phyloP scores from a whole-genome alignment of 2,113 vertebrate genomes.

The Salvelinus namaycush region DNA sequence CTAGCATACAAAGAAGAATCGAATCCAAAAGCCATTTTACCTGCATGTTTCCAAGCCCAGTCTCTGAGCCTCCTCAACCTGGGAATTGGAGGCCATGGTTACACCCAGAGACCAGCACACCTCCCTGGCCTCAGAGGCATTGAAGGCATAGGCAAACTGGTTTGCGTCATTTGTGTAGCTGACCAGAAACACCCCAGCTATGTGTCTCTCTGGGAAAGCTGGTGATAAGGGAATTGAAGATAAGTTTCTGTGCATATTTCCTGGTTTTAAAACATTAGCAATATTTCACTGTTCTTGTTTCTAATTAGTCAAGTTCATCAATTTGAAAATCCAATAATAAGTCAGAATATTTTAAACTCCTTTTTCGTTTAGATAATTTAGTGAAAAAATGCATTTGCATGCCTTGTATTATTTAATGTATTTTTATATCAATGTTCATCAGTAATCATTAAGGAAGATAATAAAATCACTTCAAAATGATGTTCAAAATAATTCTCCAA shows the following conservation, averaged over 20 bases:
- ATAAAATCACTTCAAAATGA: no score
- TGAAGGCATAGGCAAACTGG: conserved; percentile 52
- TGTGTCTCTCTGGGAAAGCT: conserved; percentile 69
- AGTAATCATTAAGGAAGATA: no score
- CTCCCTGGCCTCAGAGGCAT: conserved; percentile 74
- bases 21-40: conserved; percentile 58
- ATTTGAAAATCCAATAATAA: no score
- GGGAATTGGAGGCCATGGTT: conserved; percentile 74
- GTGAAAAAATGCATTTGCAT: no score
- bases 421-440: no score
- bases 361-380: no score
- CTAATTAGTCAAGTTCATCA: no score
- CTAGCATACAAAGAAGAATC: not conserved
- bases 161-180: conserved; percentile 21
- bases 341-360: no score
- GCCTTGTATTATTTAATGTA: no score
- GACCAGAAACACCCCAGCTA: conserved; percentile 76
- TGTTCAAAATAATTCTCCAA: no score
- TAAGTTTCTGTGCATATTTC: not conserved
- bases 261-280: not conserved
- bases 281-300: no score
- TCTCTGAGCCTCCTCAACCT: conserved; percentile 73
- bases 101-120: conserved; percentile 75
- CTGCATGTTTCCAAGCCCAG: conserved; percentile 88
- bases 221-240: conserved; percentile 5